These are phyloP conservation scores for Mamestra brassicae DNA, from an alignment of 2,888 invertebrate species.

Conservation along the genomic window DNA sequence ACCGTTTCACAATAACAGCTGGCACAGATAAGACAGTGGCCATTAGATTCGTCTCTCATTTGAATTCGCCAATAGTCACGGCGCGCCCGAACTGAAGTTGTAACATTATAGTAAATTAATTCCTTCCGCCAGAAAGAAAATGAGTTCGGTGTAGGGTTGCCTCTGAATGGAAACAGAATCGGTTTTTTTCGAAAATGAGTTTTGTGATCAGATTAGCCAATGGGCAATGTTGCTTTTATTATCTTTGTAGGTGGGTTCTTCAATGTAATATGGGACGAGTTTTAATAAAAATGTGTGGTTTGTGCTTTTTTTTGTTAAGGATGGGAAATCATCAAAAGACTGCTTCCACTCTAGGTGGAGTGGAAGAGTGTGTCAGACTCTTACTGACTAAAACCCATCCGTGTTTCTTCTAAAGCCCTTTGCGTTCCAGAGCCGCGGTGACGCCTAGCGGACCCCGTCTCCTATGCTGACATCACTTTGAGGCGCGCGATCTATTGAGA, in stretches of 20 bases:
- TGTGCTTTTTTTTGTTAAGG: no score
- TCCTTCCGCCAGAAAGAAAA: slow-evolving; percentile 72
- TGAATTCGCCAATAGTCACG: slow-evolving; percentile 62
- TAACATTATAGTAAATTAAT: slow-evolving; percentile 73
- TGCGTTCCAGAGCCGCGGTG: no score
- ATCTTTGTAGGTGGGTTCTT: not conserved
- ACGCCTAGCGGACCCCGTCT: no score
- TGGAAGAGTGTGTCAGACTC: no score
- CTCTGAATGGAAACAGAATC: not conserved
- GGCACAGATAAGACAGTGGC: slow-evolving; percentile 49
- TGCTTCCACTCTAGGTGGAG: no score
- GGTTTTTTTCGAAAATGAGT: not conserved
- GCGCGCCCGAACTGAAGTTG: slow-evolving; percentile 65
- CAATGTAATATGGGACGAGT: not conserved
- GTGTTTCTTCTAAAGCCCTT: no score
- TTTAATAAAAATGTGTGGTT: not conserved
- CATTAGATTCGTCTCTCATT: slow-evolving; percentile 61
- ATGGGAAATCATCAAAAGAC: no score
- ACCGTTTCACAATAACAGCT: slow-evolving; percentile 56
- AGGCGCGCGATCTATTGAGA: no score
- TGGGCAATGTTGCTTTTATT: not conserved
- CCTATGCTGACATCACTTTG: no score
- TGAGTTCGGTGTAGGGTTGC: slow-evolving; percentile 71
- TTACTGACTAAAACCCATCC: no score
- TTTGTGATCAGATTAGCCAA: not conserved